Evolutionary conservation across 1,140 invertebrate species (phyloP).

Genomic region (Venturia canescens): DNA sequence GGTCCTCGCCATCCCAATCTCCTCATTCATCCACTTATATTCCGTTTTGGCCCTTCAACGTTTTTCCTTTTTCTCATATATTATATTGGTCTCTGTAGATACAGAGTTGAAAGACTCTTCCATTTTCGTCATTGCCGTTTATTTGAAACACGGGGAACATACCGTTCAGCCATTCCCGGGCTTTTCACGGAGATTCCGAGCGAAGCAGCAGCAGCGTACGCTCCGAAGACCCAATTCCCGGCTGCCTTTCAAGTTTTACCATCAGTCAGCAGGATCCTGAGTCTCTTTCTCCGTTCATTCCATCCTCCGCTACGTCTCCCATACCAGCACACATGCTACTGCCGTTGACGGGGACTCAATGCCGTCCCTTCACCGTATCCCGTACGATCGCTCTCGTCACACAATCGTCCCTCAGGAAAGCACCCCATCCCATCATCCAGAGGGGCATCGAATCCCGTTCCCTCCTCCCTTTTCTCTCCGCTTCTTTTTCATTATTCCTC

Average conservation of each 20-base stretch:
- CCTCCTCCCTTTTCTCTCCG: not conserved
- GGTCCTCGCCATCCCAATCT: slow-evolving; percentile 29
- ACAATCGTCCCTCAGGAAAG: slow-evolving; percentile 54
- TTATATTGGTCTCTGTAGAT: slow-evolving; percentile 56
- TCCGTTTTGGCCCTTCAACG: slow-evolving; percentile 47
- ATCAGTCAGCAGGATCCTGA: slow-evolving; percentile 58
- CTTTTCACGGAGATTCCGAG: slow-evolving; percentile 25
- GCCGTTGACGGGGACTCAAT: slow-evolving; percentile 56
- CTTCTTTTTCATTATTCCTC: slow-evolving; percentile 52
- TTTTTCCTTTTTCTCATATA: slow-evolving; percentile 51
- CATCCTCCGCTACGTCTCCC: slow-evolving; percentile 26
- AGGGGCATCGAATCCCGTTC: slow-evolving; percentile 20
- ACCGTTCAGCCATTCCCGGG: slow-evolving; percentile 44
- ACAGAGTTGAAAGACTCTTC: slow-evolving; percentile 50
- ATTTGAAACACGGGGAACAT: not conserved
- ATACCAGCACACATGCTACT: slow-evolving; percentile 48
- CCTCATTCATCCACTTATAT: not conserved
- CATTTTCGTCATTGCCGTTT: slow-evolving; percentile 32
- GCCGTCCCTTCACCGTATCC: slow-evolving; percentile 23
- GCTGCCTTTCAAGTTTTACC: slow-evolving; percentile 59
- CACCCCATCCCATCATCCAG: slow-evolving; percentile 17
- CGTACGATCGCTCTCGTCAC: slow-evolving; percentile 19
- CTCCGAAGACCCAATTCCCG: slow-evolving; percentile 60
- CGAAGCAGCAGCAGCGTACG: slow-evolving; percentile 32
- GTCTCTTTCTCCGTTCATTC: slow-evolving; percentile 50